phyloP scores from a whole-genome alignment of 2,113 vertebrate genomes.

The Oostethus manadensis region DNA sequence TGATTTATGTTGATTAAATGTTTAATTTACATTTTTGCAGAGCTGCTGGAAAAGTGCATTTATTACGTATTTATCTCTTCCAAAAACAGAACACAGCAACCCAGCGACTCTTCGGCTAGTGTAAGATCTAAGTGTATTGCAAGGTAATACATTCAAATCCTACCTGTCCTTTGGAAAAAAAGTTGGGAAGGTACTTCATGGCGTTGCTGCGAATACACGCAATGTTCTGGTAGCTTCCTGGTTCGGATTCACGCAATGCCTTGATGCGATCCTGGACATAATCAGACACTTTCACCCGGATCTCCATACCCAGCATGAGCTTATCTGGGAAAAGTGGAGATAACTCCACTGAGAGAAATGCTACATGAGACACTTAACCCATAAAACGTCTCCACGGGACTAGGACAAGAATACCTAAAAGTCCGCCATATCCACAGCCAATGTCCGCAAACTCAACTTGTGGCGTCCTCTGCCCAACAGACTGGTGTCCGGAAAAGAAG shows the following conservation, averaged over 20 bases:
- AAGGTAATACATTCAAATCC: not conserved
- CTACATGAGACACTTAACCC: not conserved
- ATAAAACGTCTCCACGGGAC: not conserved
- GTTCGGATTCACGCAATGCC: slow-evolving; percentile 73
- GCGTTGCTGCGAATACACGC: slow-evolving; percentile 88
- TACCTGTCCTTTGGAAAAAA: slow-evolving; percentile 89
- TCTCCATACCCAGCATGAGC: slow-evolving; percentile 85
- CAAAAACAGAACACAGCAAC: too few relatives aligned
- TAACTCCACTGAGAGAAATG: slow-evolving; percentile 77
- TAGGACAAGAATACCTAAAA: slow-evolving; percentile 49
- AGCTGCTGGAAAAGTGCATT: too few relatives aligned
- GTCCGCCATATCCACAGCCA: slow-evolving; percentile 87
- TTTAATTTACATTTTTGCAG: too few relatives aligned
- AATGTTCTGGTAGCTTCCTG: slow-evolving; percentile 84
- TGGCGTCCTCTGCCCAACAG: slow-evolving; percentile 46
- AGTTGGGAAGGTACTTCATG: slow-evolving; percentile 95
- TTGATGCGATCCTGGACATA: slow-evolving; percentile 85
- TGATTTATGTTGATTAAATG: too few relatives aligned
- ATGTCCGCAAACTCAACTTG: slow-evolving; percentile 89
- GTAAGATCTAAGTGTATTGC: too few relatives aligned
- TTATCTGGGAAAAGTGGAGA: slow-evolving; percentile 82
- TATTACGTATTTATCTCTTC: too few relatives aligned
- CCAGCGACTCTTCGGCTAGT: too few relatives aligned
- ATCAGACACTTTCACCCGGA: slow-evolving; percentile 89
- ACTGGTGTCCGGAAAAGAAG: slow-evolving; percentile 57